Evolutionary conservation across 2,113 vertebrate species (phyloP).

Genomic region (Agapornis roseicollis): DNA sequence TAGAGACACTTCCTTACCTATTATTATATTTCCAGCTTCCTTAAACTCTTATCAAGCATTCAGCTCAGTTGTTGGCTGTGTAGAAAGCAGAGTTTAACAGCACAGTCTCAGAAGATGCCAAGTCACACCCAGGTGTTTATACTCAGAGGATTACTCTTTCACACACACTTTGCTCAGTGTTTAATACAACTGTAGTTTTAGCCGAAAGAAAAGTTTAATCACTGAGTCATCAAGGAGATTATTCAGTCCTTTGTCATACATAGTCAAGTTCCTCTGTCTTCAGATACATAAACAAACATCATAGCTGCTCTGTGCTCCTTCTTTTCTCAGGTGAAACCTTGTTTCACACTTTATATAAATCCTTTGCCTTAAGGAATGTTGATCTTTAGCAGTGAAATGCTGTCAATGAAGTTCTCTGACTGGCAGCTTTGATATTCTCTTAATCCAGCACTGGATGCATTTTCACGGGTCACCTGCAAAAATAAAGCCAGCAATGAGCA

Average conservation of each 20-base stretch:
- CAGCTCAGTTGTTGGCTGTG: neutral
- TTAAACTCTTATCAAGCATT: neutral
- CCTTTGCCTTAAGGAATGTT: neutral
- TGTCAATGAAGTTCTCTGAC: neutral
- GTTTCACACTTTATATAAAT: neutral
- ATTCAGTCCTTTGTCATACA: neutral
- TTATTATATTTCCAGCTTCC: neutral
- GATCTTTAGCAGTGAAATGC: neutral
- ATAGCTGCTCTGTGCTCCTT: neutral
- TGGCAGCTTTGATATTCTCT: neutral
- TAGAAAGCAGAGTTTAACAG: neutral
- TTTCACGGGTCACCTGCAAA: neutral
- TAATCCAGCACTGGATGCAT: fast-evolving
- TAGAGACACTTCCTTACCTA: fast-evolving
- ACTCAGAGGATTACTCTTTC: neutral
- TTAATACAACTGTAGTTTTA: neutral
- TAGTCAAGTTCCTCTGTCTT: neutral
- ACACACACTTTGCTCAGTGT: neutral
- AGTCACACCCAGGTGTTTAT: neutral
- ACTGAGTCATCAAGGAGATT: neutral
- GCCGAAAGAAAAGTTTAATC: neutral
- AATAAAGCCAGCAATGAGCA: neutral
- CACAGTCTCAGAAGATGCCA: neutral
- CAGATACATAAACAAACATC: neutral
- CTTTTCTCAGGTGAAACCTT: neutral